Conservation (phyloP, 2,113 vertebrate species). For the Nesoenas mayeri region DNA sequence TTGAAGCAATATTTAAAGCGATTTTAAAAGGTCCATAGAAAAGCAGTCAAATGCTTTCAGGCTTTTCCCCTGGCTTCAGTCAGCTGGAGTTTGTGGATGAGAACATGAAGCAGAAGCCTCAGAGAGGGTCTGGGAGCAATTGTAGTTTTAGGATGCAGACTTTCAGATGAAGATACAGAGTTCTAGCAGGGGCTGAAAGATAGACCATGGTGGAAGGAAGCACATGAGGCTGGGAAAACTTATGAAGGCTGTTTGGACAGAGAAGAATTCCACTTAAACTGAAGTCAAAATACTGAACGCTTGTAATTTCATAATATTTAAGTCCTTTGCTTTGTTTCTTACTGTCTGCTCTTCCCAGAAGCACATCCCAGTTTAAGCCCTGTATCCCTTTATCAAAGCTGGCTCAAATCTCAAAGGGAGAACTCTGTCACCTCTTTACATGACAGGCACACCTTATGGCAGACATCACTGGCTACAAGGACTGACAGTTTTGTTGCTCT, state of each 20-base stretch:
- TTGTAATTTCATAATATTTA: neutral
- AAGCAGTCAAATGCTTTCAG: neutral
- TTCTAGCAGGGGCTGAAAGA: neutral
- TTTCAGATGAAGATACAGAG: neutral
- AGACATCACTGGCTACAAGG: neutral
- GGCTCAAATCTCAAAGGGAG: neutral
- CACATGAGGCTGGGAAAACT: neutral
- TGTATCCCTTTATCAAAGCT: neutral
- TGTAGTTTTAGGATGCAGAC: neutral
- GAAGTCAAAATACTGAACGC: neutral
- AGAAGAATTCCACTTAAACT: neutral
- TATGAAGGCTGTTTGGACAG: neutral
- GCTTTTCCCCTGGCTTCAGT: neutral
- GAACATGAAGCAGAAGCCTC: neutral
- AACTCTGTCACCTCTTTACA: neutral
- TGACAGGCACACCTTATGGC: neutral
- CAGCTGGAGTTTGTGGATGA: neutral
- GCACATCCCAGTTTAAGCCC: neutral
- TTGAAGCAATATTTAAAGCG: conserved; percentile 10
- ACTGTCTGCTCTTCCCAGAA: neutral
- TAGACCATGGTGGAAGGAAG: neutral
- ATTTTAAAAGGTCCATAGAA: neutral
- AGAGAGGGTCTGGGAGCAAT: neutral
- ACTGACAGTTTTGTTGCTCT: neutral
- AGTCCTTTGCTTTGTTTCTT: neutral